Evolutionary conservation across 2,113 vertebrate species (phyloP).

Genomic region (Ancistrus triradiatus): DNA sequence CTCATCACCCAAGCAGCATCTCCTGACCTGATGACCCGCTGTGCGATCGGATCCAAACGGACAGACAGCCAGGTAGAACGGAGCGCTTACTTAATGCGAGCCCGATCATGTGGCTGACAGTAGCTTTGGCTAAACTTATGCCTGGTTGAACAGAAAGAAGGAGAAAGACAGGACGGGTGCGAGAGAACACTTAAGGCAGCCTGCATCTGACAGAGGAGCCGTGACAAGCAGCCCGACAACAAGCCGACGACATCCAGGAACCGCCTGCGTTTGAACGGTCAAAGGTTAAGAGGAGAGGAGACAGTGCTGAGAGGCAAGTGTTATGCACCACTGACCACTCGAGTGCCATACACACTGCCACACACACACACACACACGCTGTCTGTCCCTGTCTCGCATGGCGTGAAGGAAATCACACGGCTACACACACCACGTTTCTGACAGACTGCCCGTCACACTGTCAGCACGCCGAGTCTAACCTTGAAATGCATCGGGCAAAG

Average conservation of each 20-base stretch:
- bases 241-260: slow-evolving; percentile 79
- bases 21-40: slow-evolving; percentile 78
- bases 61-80: slow-evolving; percentile 50
- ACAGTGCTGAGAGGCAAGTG: slow-evolving; percentile 96
- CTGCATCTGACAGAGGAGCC: slow-evolving; percentile 81
- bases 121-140: slow-evolving; percentile 78
- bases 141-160: slow-evolving; percentile 82
- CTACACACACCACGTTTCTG: slow-evolving; percentile 58
- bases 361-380: slow-evolving; percentile 37
- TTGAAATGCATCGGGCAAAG: too few relatives aligned
- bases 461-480: slow-evolving; percentile 63
- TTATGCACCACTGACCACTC: slow-evolving; percentile 87
- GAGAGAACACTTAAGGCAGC: slow-evolving; percentile 49
- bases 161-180: slow-evolving; percentile 63
- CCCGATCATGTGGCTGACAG: slow-evolving; percentile 84
- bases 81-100: slow-evolving; percentile 74
- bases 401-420: background rate
- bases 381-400: slow-evolving; percentile 50
- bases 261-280: slow-evolving; percentile 68
- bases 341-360: slow-evolving; percentile 58
- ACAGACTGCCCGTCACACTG: slow-evolving; percentile 92
- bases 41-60: slow-evolving; percentile 79
- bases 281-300: slow-evolving; percentile 92
- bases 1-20: slow-evolving; percentile 69
- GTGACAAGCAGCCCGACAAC: slow-evolving; percentile 84